Conservation (phyloP, 37 sponge, comb jelly and placozoan species). For the Hormiphora californensis region DNA sequence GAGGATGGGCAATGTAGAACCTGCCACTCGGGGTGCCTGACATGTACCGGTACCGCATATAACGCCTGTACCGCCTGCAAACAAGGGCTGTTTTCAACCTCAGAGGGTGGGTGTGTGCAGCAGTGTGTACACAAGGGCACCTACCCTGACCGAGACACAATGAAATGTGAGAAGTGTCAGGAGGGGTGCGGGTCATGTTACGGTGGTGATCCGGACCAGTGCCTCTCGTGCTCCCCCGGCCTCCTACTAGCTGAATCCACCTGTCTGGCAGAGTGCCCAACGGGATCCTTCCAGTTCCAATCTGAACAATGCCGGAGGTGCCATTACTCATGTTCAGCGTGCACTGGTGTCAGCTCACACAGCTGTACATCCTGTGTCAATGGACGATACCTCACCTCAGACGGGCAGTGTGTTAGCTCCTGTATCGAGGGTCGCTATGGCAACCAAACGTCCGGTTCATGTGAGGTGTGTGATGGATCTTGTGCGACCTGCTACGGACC, state of each 20-base stretch:
- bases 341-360: neutral
- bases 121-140: neutral
- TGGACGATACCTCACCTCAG: neutral
- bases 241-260: neutral
- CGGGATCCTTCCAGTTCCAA: neutral
- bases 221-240: neutral
- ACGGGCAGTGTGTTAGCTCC: neutral
- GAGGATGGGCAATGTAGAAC: neutral
- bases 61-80: constrained; percentile 9
- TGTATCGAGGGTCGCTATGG: neutral
- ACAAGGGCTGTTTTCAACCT: neutral
- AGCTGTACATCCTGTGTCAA: neutral
- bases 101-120: neutral
- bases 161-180: neutral
- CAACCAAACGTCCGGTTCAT: neutral
- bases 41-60: constrained; percentile 29
- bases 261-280: neutral
- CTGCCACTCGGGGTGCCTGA: constrained; percentile 45
- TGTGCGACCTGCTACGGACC: constrained; percentile 14
- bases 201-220: neutral
- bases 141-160: neutral
- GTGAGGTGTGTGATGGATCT: constrained; percentile 9
- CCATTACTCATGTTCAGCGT: constrained; percentile 32
- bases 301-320: neutral
- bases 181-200: constrained; percentile 15